Percentiles rank a stretch among this genome's conserved stretches.
Conservation (phyloP, 2,797 vertebrate species). For the Acrocephalus scirpaceus region DNA sequence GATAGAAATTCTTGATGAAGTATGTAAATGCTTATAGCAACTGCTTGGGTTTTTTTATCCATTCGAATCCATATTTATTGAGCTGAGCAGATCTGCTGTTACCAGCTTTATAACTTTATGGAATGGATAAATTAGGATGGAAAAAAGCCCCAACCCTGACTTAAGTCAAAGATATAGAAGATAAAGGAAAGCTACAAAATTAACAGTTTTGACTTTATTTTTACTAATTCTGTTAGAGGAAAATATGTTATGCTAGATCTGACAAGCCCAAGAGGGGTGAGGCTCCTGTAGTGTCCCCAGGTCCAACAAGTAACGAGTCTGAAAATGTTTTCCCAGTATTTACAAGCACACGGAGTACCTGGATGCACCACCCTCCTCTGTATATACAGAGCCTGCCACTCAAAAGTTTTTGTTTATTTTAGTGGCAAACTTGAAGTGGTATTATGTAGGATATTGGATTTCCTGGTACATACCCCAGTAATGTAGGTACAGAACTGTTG, state of each 20-base stretch:
- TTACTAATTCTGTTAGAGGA: not conserved
- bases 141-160: not conserved
- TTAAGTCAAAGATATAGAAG: not conserved
- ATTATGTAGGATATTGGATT: not conserved
- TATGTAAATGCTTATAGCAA: not conserved
- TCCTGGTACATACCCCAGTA: not conserved
- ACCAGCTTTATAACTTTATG: not conserved
- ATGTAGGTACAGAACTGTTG: not conserved
- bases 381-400: accelerated
- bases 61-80: constrained; percentile 28
- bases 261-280: not conserved
- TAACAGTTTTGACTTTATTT: constrained; percentile 20
- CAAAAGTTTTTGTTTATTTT: not conserved
- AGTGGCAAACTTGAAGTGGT: not conserved
- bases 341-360: not conserved
- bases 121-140: not conserved
- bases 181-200: not conserved
- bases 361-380: not conserved
- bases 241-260: not conserved
- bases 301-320: not conserved
- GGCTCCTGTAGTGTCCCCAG: not conserved
- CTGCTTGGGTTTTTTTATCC: not conserved
- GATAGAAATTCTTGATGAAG: not conserved
- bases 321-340: not conserved
- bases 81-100: not conserved